Conservation (phyloP, 1,140 invertebrate genomes). For the Triops longicaudatus region DNA sequence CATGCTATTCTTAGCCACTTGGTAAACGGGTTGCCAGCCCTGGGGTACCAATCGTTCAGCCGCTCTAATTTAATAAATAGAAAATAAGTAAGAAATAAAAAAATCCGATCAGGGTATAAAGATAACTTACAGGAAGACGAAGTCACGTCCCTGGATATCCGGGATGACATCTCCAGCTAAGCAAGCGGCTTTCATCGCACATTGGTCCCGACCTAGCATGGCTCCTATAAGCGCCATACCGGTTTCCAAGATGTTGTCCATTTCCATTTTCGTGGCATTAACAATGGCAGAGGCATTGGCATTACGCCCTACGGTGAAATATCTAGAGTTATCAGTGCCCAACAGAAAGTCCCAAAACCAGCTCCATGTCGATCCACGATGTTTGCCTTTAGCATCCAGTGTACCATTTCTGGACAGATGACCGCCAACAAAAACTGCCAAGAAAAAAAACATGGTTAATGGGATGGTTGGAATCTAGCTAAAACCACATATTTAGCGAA, state of each 20-base stretch:
- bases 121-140: conserved; percentile 21
- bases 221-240: conserved; percentile 20
- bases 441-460: no score
- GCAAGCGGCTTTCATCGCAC: conserved; percentile 22
- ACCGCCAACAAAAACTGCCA: not conserved
- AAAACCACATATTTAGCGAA: no score
- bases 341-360: not conserved
- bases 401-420: not conserved
- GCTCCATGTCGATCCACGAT: not conserved
- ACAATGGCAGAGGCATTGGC: not conserved
- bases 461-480: no score
- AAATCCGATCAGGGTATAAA: not conserved
- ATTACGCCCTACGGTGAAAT: not conserved
- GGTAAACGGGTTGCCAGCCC: conserved; percentile 2
- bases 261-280: not conserved
- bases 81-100: not conserved
- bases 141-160: conserved; percentile 16
- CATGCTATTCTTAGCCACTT: conserved; percentile 21
- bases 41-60: conserved; percentile 19
- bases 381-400: not conserved
- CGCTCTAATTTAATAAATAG: not conserved
- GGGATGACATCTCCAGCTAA: conserved; percentile 19
- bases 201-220: conserved; percentile 18
- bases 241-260: conserved; percentile 5
- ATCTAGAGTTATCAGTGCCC: not conserved